Conservation (phyloP, 2,113 vertebrate species). For the Gnathonemus longibarbis region DNA sequence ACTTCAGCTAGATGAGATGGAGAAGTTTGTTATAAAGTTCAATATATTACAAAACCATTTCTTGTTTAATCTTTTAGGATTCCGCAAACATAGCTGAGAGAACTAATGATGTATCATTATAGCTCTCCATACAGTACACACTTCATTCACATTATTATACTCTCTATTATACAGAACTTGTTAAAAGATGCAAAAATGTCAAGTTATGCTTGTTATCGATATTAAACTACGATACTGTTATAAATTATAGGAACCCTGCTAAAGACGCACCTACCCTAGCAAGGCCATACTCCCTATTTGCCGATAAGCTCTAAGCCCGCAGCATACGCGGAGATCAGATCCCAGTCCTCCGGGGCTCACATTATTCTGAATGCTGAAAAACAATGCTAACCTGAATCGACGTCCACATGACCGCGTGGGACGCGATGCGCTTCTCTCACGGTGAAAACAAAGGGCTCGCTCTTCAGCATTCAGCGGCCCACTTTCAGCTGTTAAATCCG, state of each 20-base stretch:
- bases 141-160: neutral
- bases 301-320: neutral
- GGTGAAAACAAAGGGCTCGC: neutral
- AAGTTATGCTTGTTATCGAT: neutral
- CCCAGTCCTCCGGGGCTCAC: neutral
- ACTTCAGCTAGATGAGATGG: neutral
- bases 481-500: neutral
- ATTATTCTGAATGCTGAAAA: neutral
- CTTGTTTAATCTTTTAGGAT: neutral
- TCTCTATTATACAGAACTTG: neutral
- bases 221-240: neutral
- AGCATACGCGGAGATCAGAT: neutral
- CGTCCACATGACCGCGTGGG: neutral
- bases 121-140: neutral
- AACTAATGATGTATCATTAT: neutral
- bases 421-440: too few species aligned
- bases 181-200: neutral
- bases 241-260: neutral
- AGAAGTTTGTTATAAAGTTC: neutral
- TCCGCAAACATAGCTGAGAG: neutral
- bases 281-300: neutral
- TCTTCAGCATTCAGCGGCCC: neutral
- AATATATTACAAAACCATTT: neutral
- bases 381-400: neutral
- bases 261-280: neutral